Percentiles rank a stretch among this genome's conserved stretches.
Evolutionary conservation across 2,888 invertebrate genomes (phyloP).

Genomic region (Coecobrya sp.): DNA sequence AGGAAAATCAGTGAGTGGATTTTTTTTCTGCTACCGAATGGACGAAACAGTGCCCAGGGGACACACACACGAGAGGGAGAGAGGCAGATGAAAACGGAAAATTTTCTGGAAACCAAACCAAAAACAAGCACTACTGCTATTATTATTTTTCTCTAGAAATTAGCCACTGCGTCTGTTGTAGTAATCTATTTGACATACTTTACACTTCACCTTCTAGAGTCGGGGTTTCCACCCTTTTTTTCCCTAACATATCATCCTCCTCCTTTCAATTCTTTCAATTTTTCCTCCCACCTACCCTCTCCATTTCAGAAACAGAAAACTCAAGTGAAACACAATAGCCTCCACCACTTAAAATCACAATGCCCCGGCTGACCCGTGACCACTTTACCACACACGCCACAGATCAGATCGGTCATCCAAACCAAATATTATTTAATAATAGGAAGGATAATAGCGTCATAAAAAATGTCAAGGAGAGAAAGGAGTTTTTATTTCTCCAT

Average conservation of each 20-base stretch:
- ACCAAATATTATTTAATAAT: conserved; percentile 8
- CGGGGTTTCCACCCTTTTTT: background rate
- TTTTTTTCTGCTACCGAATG: conserved; percentile 34
- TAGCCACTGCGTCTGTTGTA: background rate
- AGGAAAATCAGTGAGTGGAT: conserved; percentile 42
- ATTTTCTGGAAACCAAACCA: background rate
- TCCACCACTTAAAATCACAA: background rate
- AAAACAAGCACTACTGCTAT: background rate
- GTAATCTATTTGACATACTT: background rate
- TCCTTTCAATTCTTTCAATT: background rate
- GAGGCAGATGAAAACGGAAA: background rate
- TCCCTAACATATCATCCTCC: background rate
- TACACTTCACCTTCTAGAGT: background rate
- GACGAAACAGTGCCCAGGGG: conserved; percentile 49
- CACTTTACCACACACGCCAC: background rate
- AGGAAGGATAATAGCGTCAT: background rate
- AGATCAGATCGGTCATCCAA: background rate
- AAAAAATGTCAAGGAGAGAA: background rate
- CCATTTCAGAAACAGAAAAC: conserved; percentile 23
- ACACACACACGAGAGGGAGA: too few relatives aligned
- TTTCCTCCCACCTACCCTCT: background rate
- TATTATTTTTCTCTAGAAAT: background rate
- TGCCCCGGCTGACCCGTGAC: background rate
- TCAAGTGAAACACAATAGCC: background rate
- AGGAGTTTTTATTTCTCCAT: background rate